A percentile compares a stretch with the other conserved stretches of the same genome.
Conservation (phyloP, 2,888 invertebrate genomes). For the Alsophila aescularia region DNA sequence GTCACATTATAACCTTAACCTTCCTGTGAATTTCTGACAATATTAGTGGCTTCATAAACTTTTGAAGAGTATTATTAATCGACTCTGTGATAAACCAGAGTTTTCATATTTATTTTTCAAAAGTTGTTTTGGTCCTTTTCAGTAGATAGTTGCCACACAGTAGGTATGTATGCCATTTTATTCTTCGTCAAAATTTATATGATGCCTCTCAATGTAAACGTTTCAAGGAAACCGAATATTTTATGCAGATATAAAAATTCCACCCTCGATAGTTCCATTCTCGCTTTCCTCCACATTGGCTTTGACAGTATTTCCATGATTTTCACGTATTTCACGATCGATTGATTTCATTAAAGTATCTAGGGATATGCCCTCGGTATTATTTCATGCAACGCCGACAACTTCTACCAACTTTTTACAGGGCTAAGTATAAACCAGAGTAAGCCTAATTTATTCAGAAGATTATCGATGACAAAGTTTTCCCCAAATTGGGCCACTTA, state of each 20-base stretch:
- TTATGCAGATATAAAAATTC: conserved; percentile 51
- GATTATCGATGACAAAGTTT: conserved; percentile 40
- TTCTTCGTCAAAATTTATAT: conserved; percentile 31
- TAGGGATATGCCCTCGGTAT: conserved; percentile 1
- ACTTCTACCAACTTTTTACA: conserved; percentile 27
- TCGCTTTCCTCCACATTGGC: conserved; percentile 44
- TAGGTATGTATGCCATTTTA: conserved; percentile 8
- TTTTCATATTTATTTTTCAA: not conserved
- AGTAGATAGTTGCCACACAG: not conserved
- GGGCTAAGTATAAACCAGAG: conserved; percentile 31
- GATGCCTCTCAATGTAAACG: conserved; percentile 41
- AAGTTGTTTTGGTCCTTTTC: not conserved
- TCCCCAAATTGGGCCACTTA: conserved; percentile 37
- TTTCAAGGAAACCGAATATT: conserved; percentile 47
- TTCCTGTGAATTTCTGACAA: too few species aligned
- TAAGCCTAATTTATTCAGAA: conserved; percentile 39
- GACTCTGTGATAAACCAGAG: too few species aligned
- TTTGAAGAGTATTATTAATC: too few species aligned
- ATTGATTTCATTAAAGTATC: conserved; percentile 46
- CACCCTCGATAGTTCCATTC: conserved; percentile 51
- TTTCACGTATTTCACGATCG: conserved; percentile 54
- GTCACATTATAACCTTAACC: too few species aligned
- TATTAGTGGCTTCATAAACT: too few species aligned
- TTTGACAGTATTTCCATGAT: conserved; percentile 62
- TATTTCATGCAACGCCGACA: conserved; percentile 24